Evolutionary conservation across 2,113 vertebrate species (phyloP).

Genomic region (Machaerirhynchus nigripectus): DNA sequence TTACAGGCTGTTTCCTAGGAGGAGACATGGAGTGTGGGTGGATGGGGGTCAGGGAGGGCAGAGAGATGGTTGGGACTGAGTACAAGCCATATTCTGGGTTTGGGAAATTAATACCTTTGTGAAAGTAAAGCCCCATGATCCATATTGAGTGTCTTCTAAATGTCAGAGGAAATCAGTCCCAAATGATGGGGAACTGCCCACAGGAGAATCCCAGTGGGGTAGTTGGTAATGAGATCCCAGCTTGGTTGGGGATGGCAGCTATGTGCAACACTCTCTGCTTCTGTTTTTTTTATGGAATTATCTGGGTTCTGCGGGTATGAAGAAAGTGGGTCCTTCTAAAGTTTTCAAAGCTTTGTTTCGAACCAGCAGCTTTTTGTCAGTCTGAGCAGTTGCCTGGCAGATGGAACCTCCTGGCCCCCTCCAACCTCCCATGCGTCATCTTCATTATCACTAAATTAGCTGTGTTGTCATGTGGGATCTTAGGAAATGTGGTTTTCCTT

Average conservation of each 20-base stretch:
- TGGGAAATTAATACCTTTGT: background rate
- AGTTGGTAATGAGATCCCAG: background rate
- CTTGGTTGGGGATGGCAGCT: background rate
- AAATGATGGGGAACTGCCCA: background rate
- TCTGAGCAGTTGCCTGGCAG: background rate
- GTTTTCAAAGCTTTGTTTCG: background rate
- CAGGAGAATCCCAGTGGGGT: background rate
- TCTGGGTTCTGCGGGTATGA: background rate
- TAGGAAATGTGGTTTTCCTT: background rate
- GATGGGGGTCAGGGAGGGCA: background rate
- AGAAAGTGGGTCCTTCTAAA: background rate
- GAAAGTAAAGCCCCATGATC: background rate
- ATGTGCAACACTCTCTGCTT: fast-evolving
- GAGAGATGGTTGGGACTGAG: background rate
- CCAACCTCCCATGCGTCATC: background rate
- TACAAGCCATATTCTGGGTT: background rate
- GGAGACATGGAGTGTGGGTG: background rate
- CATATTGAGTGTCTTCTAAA: background rate
- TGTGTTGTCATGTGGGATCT: background rate
- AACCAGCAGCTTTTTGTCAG: background rate
- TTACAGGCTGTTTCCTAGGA: background rate
- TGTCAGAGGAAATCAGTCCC: background rate
- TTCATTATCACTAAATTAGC: background rate
- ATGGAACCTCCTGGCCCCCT: background rate
- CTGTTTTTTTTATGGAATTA: background rate